Base-by-base conservation (phyloP, 2,888 invertebrate species). In the Tetranychus piercei region DNA sequence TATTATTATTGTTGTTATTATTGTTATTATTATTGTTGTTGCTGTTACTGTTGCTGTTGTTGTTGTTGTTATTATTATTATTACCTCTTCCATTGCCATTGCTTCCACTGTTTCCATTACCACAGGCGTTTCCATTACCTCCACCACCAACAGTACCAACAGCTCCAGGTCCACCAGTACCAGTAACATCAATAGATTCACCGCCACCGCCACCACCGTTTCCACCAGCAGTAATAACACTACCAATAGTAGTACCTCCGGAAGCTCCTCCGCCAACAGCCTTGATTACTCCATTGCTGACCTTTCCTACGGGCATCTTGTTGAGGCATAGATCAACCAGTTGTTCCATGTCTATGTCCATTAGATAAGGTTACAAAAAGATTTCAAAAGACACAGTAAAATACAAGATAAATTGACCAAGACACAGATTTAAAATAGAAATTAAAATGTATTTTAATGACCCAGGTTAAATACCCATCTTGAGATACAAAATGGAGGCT, bases 211-310 rank as follows among this genome's bases (percentile, higher is more conserved):
- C 20, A 23, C 34, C 34, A 69, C 69, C 69, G 11, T 22, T 22
- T 23, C 69, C 69, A 20, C 69, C 69, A 22, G 22, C 69, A 69
- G 20, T 23, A 9, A 23, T 23, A 23, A 8, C 69, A 23, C 34
- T 8, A 69, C 4, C 23, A 69, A 23, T 11, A 69, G 20, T 20
- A 15, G 55, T 15, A 55, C 55, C 55, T 55, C 55, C 55, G 55
- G 55, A 55, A 55, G 55, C 55, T 55, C 72, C 44, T 20, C 44
- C 72, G n/a, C 72, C 44, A 64, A n/a, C 74, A 71, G 69, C 71
- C 64, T 75, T 20, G 75, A 73, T 43, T 72, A 70, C 22, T 55
- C 74, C 74, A 74, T 74, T 34, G 74, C 69, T 22, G 74, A 70
- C 74, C 69, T 74, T 70, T 70, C 74, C 70, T 70, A 45, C 74